Percentiles rank a stretch among this genome's conserved stretches.
phyloP scores from a whole-genome alignment of 2,797 vertebrate species.

The Gallirallus australis region DNA sequence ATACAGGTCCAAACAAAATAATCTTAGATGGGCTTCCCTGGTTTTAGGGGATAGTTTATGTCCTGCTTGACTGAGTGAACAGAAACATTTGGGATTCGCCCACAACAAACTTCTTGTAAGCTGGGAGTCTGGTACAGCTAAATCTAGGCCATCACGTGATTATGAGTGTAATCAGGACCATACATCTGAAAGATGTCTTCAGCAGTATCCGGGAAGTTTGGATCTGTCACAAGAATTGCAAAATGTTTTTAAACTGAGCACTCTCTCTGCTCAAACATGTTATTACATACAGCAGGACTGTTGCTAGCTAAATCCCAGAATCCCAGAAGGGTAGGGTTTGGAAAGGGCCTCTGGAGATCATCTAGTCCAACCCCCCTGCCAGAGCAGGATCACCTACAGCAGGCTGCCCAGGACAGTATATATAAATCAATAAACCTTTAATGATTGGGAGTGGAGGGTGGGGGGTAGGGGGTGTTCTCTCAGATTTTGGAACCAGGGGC shows the following conservation, averaged over 20 bases:
- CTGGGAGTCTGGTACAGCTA: neutral
- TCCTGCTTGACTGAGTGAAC: neutral
- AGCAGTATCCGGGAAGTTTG: neutral
- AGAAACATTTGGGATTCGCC: neutral
- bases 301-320: neutral
- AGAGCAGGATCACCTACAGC: too few relatives aligned
- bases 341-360: too few relatives aligned
- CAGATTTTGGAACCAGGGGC: neutral
- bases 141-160: neutral
- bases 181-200: neutral
- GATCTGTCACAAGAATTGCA: neutral
- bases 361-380: too few relatives aligned
- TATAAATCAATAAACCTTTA: neutral
- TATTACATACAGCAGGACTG: neutral
- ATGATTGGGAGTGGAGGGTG: neutral
- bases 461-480: neutral
- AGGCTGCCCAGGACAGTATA: too few relatives aligned
- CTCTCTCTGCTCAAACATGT: neutral
- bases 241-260: neutral
- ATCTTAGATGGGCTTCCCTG: neutral
- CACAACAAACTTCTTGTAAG: neutral
- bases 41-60: neutral
- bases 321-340: too few relatives aligned
- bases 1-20: conserved; percentile 12
- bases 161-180: neutral